Percentiles rank a stretch among this genome's conserved stretches.
phyloP scores from a whole-genome alignment of 2,888 invertebrate species.

The Mayetiola destructor region DNA sequence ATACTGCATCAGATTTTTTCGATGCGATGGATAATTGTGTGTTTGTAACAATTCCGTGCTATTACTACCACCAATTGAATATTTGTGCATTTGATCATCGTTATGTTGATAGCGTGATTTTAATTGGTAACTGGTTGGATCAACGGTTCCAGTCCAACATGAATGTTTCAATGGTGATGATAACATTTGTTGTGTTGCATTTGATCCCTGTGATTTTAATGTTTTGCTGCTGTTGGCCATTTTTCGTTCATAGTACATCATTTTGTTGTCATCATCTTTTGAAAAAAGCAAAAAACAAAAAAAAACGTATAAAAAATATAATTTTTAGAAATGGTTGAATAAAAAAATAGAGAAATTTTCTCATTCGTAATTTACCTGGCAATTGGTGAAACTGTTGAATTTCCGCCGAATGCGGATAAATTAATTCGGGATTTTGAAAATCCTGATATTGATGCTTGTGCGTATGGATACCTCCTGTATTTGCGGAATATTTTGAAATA shows the following conservation, averaged over 20 bases:
- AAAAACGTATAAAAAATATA: neutral
- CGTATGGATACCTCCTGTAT: neutral
- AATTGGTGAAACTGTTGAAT: slow-evolving; percentile 5
- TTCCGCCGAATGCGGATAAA: neutral
- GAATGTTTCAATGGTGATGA: slow-evolving; percentile 23
- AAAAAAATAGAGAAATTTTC: neutral
- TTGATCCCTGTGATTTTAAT: neutral
- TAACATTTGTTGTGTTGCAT: slow-evolving; percentile 6
- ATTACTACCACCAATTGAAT: neutral
- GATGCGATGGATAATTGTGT: slow-evolving; percentile 14
- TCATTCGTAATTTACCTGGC: neutral
- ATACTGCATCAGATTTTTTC: slow-evolving; percentile 9
- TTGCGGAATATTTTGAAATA: slow-evolving; percentile 26
- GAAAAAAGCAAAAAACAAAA: neutral
- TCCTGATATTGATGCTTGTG: slow-evolving; percentile 12
- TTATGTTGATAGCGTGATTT: slow-evolving; percentile 14
- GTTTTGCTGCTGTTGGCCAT: slow-evolving; percentile 9
- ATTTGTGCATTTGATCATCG: slow-evolving; percentile 14
- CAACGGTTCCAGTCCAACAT: slow-evolving; percentile 27
- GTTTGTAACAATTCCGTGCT: neutral
- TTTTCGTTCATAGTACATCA: slow-evolving; percentile 4
- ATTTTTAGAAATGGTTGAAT: no score
- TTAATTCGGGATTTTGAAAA: neutral
- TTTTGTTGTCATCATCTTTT: neutral
- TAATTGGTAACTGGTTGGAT: slow-evolving; percentile 3